phyloP scores from a whole-genome alignment of 1,140 invertebrate species.

The Cherax quadricarinatus region DNA sequence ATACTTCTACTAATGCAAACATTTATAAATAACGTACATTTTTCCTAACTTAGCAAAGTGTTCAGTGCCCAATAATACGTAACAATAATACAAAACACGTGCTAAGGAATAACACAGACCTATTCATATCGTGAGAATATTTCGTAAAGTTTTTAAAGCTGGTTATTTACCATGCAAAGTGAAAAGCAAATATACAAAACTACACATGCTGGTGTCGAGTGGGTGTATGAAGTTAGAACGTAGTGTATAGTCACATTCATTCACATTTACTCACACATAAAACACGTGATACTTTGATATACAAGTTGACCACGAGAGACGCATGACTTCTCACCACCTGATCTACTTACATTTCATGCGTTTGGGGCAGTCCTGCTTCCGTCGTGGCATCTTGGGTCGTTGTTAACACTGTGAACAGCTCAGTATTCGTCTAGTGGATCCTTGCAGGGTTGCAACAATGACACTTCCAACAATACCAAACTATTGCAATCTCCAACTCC shows the following conservation, averaged over 20 bases:
- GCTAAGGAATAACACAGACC: not conserved
- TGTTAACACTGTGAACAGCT: conserved; percentile 31
- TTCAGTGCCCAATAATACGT: not conserved
- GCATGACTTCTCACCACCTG: not conserved
- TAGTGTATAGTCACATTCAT: conserved; percentile 35
- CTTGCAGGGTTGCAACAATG: conserved; percentile 33
- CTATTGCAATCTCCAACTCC: conserved; percentile 66
- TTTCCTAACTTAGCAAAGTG: no score
- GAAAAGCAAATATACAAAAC: not conserved
- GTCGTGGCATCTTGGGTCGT: conserved; percentile 68
- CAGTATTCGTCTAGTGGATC: conserved; percentile 42
- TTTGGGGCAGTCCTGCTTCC: conserved; percentile 73
- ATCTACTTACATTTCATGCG: conserved; percentile 73
- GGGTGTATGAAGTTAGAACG: not conserved
- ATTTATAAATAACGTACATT: no score
- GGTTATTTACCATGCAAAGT: not conserved
- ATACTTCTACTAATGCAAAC: no score
- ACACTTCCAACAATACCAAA: conserved; percentile 56
- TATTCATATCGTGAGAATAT: not conserved
- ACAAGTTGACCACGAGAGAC: no score
- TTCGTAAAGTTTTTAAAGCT: not conserved
- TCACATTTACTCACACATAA: not conserved
- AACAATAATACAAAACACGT: not conserved
- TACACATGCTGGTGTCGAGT: not conserved
- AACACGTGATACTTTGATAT: no score